Percentiles rank a stretch among this genome's conserved stretches.
phyloP scores from a whole-genome alignment of 2,888 invertebrate genomes.

The Conchocele bisecta region DNA sequence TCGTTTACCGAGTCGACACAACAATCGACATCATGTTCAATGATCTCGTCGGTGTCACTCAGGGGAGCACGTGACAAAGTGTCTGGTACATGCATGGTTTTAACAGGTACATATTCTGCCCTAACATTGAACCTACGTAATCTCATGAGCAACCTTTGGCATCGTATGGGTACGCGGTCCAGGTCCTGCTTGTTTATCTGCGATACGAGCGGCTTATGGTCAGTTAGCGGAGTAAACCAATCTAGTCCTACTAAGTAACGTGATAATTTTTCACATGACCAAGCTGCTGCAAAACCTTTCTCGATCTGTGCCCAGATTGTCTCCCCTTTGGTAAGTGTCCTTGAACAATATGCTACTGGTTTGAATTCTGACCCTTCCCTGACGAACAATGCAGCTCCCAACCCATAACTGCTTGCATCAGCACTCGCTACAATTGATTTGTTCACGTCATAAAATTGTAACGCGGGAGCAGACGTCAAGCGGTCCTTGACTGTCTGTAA shows the following conservation, averaged over 20 bases:
- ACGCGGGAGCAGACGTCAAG: constrained; percentile 39
- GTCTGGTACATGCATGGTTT: constrained; percentile 51
- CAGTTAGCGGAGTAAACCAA: constrained; percentile 48
- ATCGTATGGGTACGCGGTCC: constrained; percentile 44
- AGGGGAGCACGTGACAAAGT: constrained; percentile 45
- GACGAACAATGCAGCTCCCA: constrained; percentile 57
- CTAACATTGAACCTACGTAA: constrained; percentile 42
- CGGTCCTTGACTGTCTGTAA: constrained; percentile 48
- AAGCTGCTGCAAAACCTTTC: constrained; percentile 54
- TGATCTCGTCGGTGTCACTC: neutral
- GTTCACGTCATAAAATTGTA: constrained; percentile 62
- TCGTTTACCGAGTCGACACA: constrained; percentile 16
- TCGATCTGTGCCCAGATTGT: constrained; percentile 57
- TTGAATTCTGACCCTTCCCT: constrained; percentile 44
- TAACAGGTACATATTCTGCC: constrained; percentile 43
- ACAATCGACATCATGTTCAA: constrained; percentile 27
- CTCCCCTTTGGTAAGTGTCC: constrained; percentile 54
- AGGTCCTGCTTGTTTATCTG: constrained; percentile 54
- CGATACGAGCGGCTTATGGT: constrained; percentile 61
- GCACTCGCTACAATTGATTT: constrained; percentile 59
- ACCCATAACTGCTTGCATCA: constrained; percentile 58
- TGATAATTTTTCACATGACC: constrained; percentile 54
- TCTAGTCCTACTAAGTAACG: constrained; percentile 46
- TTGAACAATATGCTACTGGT: constrained; percentile 58
- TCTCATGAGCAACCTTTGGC: constrained; percentile 58